Conservation (phyloP, 2,888 invertebrate genomes). For the Nomada goodeniana region DNA sequence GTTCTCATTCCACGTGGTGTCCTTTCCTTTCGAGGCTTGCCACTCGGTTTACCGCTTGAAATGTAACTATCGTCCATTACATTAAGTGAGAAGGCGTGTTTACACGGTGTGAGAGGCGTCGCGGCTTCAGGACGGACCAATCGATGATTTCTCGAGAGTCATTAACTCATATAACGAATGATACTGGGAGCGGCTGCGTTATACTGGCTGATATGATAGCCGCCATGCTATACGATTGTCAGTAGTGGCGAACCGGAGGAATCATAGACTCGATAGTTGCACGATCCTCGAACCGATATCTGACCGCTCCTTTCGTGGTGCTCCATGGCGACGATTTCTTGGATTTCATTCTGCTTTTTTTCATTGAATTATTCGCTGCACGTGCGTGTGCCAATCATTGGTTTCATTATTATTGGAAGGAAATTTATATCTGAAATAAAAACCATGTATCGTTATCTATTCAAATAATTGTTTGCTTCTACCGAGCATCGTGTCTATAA, state of each 20-base stretch:
- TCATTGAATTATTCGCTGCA: too few species aligned
- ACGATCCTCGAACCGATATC: neutral
- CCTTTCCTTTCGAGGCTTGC: slow-evolving; percentile 11
- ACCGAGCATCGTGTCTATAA: too few species aligned
- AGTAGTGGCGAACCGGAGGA: slow-evolving; percentile 7
- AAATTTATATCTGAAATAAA: too few species aligned
- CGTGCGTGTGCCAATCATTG: too few species aligned
- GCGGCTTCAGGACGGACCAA: slow-evolving; percentile 75
- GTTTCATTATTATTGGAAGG: too few species aligned
- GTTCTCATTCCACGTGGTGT: neutral
- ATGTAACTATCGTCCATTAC: slow-evolving; percentile 65
- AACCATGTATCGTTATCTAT: neutral
- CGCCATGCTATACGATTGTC: slow-evolving; percentile 56
- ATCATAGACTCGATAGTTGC: slow-evolving; percentile 23
- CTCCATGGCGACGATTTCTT: neutral
- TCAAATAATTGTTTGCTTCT: too few species aligned
- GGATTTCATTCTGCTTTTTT: too few species aligned
- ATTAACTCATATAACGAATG: slow-evolving; percentile 72
- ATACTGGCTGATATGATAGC: slow-evolving; percentile 15
- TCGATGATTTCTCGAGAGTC: slow-evolving; percentile 79
- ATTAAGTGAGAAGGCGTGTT: slow-evolving; percentile 78
- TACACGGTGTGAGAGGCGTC: slow-evolving; percentile 76
- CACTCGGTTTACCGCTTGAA: slow-evolving; percentile 39
- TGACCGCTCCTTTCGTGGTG: neutral
- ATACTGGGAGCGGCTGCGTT: slow-evolving; percentile 56